Evolutionary conservation across 2,797 vertebrate genomes (phyloP), one percentile per base, ranked within the genome.

Genomic region (Thamnophis elegans): DNA sequence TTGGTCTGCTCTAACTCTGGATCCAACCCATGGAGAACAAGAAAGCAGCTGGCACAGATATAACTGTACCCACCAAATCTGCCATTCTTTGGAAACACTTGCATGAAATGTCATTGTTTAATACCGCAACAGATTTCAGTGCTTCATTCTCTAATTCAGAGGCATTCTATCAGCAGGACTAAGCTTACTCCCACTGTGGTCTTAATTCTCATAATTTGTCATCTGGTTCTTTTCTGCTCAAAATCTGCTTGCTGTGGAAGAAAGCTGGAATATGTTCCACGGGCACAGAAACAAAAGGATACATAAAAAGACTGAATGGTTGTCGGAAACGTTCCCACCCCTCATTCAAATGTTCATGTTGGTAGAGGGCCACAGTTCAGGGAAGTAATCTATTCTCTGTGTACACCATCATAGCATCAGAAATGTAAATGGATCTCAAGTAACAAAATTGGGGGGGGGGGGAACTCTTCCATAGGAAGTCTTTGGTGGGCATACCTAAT

Each of bases 161-260:
- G 54, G 85, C 51, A 87, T 87, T 93, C 73, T 90, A 90, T 90
- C 89, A 92, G 85, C 60, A 73, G 85, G 62, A 73, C 36, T 78
- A 90, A 60, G 85, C 85, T 56, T 54, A 82, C 47, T 90, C 85
- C 55, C 92, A 88, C 89, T 88, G 86, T 42, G 85, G 85, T 90
- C 85, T 88, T 78, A 90, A 93, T 88, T 88, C 62, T 90, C 92
- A 87, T 90, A 93, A 93, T 87, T 93, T 90, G 65, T 91, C 92
- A 90, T 90, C 88, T 92, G 82, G 54, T 90, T 88, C 85, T 60
- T 88, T 60, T 88, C 14, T 88, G 86, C 20, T 88, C 65, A 88
- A 88, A n/a, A 86, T 68, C 47, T 20, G 25, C 55, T 54, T 22
- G n/a, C 86, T 88, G 36, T 60, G 55, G 85, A 60, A 32, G 59